A percentile compares a stretch with the other conserved stretches of the same genome.
phyloP scores from a whole-genome alignment of 2,113 vertebrate genomes.

The Tetrax tetrax region DNA sequence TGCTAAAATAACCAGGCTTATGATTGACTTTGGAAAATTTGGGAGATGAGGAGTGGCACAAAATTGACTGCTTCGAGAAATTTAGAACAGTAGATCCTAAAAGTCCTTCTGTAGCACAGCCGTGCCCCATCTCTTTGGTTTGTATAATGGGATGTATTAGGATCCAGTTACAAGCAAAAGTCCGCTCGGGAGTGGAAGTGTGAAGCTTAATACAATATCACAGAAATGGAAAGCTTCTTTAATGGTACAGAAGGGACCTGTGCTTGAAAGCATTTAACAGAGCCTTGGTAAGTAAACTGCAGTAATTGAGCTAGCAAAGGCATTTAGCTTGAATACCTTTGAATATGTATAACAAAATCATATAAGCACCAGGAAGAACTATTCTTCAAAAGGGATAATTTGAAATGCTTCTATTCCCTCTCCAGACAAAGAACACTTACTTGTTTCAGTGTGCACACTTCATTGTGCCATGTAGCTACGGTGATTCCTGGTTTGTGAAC shows the following conservation, averaged over 20 bases:
- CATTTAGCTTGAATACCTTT: constrained; percentile 48
- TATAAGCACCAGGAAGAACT: constrained; percentile 39
- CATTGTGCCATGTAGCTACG: neutral
- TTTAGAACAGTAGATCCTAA: neutral
- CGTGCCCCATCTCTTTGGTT: neutral
- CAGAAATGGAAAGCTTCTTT: constrained; percentile 60
- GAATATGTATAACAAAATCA: constrained; percentile 59
- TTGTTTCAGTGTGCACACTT: neutral
- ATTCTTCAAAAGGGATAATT: constrained; percentile 44
- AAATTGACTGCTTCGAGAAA: neutral
- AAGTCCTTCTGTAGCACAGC: neutral
- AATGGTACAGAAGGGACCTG: constrained; percentile 55
- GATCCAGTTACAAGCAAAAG: constrained; percentile 56
- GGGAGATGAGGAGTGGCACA: neutral
- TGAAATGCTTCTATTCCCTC: constrained; percentile 9
- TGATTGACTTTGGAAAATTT: neutral
- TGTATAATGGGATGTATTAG: neutral
- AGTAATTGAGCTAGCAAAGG: constrained; percentile 45
- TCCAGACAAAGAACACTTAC: neutral
- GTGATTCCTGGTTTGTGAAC: constrained; percentile 10
- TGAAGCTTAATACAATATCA: constrained; percentile 63
- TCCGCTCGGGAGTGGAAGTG: constrained; percentile 39
- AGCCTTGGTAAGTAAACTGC: constrained; percentile 51
- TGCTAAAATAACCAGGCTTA: neutral
- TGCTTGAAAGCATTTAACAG: constrained; percentile 56